phyloP scores from a whole-genome alignment of 2,113 vertebrate genomes.

The Caracal caracal region DNA sequence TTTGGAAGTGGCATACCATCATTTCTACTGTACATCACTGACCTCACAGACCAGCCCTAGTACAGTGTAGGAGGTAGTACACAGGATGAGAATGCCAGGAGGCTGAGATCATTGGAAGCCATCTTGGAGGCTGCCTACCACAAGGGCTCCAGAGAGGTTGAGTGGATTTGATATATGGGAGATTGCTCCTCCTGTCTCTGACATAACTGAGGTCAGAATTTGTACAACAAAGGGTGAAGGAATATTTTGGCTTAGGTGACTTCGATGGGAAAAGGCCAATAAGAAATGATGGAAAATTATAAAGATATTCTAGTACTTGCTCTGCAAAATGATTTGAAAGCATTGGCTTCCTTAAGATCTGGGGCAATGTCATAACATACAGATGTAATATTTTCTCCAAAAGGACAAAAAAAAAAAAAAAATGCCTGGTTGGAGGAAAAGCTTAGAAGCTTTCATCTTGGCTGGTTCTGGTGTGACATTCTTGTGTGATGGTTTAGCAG shows the following conservation, averaged over 20 bases:
- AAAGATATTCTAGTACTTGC: not conserved
- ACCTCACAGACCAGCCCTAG: not conserved
- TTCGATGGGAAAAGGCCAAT: not conserved
- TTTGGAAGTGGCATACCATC: not conserved
- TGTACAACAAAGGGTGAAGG: not conserved
- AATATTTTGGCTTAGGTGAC: not conserved
- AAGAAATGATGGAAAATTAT: not conserved
- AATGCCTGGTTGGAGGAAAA: constrained; percentile 61
- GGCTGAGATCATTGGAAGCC: not conserved
- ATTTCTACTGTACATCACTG: not conserved
- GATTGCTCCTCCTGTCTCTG: not conserved
- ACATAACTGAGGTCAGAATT: not conserved
- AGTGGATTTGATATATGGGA: not conserved
- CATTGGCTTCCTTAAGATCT: not conserved
- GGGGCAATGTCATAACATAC: not conserved
- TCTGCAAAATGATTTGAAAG: constrained; percentile 13
- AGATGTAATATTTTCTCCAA: not conserved
- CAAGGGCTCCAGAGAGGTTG: not conserved
- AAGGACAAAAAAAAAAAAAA: not conserved
- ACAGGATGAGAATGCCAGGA: not conserved
- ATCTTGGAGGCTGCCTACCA: not conserved
- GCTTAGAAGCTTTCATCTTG: constrained; percentile 57
- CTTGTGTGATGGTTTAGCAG: constrained; percentile 41
- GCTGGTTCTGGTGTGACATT: constrained; percentile 44
- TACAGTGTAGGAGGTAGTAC: not conserved